phyloP scores from a whole-genome alignment of 2,113 vertebrate genomes.

The Pontoporia blainvillei region DNA sequence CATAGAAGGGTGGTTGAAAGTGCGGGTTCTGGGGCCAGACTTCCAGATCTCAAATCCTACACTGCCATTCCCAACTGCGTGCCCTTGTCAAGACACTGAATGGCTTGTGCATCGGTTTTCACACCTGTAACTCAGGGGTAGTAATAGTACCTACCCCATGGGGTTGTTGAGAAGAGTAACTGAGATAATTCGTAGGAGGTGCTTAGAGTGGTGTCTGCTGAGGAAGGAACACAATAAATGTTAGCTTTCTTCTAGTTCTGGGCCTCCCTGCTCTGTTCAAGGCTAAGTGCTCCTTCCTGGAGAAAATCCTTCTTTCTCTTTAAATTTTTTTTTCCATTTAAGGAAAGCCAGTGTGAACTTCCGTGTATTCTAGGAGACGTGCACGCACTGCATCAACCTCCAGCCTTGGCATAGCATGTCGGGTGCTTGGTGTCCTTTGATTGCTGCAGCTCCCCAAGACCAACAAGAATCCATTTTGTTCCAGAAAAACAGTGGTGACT shows the following conservation, averaged over 20 bases:
- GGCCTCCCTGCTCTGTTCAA: neutral
- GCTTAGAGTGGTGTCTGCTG: neutral
- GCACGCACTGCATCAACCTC: conserved; percentile 3
- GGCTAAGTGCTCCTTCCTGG: neutral
- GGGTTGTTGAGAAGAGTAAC: neutral
- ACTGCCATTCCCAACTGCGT: neutral
- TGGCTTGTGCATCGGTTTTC: accelerated
- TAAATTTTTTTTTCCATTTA: neutral
- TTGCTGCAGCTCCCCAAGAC: conserved; percentile 27
- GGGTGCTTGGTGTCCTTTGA: conserved; percentile 45
- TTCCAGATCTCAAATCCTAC: neutral
- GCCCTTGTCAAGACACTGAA: neutral
- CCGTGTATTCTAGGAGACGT: neutral
- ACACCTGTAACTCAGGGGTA: neutral
- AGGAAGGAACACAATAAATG: neutral
- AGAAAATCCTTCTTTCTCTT: neutral
- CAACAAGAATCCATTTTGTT: conserved; percentile 56
- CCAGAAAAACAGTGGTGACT: conserved; percentile 67
- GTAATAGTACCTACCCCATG: no score
- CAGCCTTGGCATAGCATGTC: neutral
- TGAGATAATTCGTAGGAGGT: neutral
- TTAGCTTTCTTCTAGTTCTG: neutral
- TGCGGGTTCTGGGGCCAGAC: neutral
- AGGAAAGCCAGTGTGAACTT: neutral
- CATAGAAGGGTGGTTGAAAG: neutral